Base-by-base conservation (phyloP, 2,888 invertebrate genomes). In the Tiliacea citrago region DNA sequence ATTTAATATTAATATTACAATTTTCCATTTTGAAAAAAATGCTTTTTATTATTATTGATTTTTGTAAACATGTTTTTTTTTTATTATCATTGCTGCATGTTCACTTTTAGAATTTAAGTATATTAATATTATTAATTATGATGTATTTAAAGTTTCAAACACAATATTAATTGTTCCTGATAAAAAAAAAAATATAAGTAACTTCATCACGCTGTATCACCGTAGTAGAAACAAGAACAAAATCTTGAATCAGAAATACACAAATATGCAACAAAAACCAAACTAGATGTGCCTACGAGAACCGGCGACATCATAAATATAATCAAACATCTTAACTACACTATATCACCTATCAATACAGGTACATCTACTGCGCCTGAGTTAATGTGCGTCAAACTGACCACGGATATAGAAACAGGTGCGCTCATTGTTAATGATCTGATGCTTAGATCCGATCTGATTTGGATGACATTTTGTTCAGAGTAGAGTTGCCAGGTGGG, bases 391-490 rank as follows among this genome's bases (percentile, higher is more conserved):
- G 77, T 86, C 55, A 82, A 75, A 79, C 67, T 63, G 73, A 77
- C 78, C 72, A 73, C 73, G 13, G 75, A 63, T 72, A 77, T 69
- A 82, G 71, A 55, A 84, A 86, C 87, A 87, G 86, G 87, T 86
- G 87, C 78, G 71, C 73, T 53, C 78, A 83, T 87, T 87, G 83
- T 87, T 86, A 79, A 84, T 81, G 81, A 86, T 87, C 73, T 82
- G 84, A 85, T 77, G 62, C 47, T 71, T 66, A 85, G 86, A 87
- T 87, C 39, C 67, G 79, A 86, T 82, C 68, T 62, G 82, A 87
- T 87, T 85, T 79, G 65, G 65, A 75, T 67, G 86, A 83, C 86
- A 85, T 87, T 76, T 85, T 82, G 85, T 85, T 82, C 62, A 12
- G 29, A 84, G 55, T 81, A 76, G 72, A 72, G 77, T 73, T 49